Evolutionary conservation across 2,113 vertebrate species (phyloP), one percentile per base, ranked within the genome.

Genomic region (Pseudopodoces humilis): DNA sequence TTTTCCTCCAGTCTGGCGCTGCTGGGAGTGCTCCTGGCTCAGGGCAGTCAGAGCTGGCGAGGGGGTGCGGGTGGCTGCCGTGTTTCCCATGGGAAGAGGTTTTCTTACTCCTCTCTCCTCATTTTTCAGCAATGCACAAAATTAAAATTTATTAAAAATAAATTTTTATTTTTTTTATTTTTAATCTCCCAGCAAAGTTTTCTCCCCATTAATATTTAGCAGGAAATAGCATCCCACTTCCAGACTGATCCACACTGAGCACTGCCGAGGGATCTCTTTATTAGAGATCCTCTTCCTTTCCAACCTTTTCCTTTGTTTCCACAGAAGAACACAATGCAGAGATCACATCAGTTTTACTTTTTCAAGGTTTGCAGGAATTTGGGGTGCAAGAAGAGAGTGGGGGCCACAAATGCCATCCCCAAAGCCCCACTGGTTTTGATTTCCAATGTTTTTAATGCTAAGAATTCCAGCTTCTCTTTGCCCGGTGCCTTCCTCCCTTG

Each of bases 121-220:
- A 15, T 78, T 88, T 83, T 93, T 77, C 79, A 70, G 71, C 79
- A 92, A 92, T 77, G 78, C 65, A 31, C 88, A n/a, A n/a, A n/a
- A n/a, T n/a, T n/a, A n/a, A n/a, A n/a, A n/a, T n/a, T n/a, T n/a
- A n/a, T n/a, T n/a, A n/a, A n/a, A n/a, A n/a, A n/a, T 77, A 27
- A 53, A 22, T 43, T 13, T 50, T 41, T 10, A 12, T 22, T 18
- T 11, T 22, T 17, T 22, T 63, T 4, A 35, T 44, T 52, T 24
- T 69, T 8, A 22, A 27, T 39, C 81, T 68, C 68, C 82, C 69
- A 13, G 56, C 23, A 62, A 88, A 83, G 41, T n/a, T 80, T 47
- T 87, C 13, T 93, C 43, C 1, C 69, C 31, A 0, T 55, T 47
- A 49, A 31, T 50, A 8, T 25, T 46, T 17, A 76, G 67, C 72